phyloP scores from a whole-genome alignment of 2,888 invertebrate species.

The Rhamphomyia laevipes region DNA sequence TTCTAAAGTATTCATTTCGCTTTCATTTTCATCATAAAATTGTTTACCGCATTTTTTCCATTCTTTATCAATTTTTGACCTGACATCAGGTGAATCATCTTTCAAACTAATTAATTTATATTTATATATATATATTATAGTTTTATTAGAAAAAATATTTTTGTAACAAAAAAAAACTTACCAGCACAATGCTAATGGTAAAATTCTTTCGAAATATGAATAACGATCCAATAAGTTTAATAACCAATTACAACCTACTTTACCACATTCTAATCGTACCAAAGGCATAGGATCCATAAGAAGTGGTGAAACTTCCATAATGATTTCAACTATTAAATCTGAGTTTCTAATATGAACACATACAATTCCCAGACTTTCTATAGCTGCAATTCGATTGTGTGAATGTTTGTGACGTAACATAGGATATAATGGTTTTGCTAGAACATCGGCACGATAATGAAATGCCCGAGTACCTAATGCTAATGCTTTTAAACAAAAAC shows the following conservation, averaged over 20 bases:
- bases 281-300: constrained; percentile 73
- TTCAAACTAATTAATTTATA: constrained; percentile 44
- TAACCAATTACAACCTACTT: constrained; percentile 68
- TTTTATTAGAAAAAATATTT: not conserved
- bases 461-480: constrained; percentile 56
- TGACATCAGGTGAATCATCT: constrained; percentile 68
- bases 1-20: constrained; percentile 76
- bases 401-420: constrained; percentile 75
- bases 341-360: constrained; percentile 47
- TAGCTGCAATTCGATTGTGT: constrained; percentile 59
- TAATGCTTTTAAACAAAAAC: constrained; percentile 54
- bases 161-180: constrained; percentile 25
- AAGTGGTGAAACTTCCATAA: constrained; percentile 72
- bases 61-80: constrained; percentile 46
- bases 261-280: constrained; percentile 65
- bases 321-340: constrained; percentile 58
- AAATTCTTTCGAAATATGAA: constrained; percentile 74
- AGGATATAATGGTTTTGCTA: constrained; percentile 59
- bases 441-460: constrained; percentile 58
- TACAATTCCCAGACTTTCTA: constrained; percentile 56
- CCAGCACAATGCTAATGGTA: constrained; percentile 78
- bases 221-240: constrained; percentile 71
- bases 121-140: not conserved
- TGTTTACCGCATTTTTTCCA: constrained; percentile 67
- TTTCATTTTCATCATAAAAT: constrained; percentile 77